A percentile compares a stretch with the other conserved stretches of the same genome.
Evolutionary conservation across 1,140 invertebrate genomes (phyloP).

Genomic region (Daktulosphaira vitifoliae): DNA sequence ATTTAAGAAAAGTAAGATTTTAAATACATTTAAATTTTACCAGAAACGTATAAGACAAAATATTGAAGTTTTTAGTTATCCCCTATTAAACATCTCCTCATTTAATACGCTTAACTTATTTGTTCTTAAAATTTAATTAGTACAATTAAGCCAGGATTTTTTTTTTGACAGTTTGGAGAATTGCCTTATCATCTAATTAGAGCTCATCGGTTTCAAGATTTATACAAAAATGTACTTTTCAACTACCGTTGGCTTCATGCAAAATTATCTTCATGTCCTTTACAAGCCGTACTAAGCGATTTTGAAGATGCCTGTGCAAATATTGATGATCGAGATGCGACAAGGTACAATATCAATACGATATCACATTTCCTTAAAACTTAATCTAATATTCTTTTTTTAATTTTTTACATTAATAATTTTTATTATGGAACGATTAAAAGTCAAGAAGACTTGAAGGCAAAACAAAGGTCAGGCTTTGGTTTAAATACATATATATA

Average conservation of each 20-base stretch:
- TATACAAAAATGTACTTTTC: conserved; percentile 89
- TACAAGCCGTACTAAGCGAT: conserved; percentile 88
- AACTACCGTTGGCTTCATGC: conserved; percentile 97
- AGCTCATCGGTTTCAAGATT: conserved; percentile 80
- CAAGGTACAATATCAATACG: conserved; percentile 51
- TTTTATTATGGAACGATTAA: background rate
- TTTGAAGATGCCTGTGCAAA: conserved; percentile 88
- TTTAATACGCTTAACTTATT: too few species aligned
- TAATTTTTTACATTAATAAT: background rate
- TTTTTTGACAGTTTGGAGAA: conserved; percentile 95
- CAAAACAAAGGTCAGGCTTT: conserved; percentile 25
- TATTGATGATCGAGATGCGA: conserved; percentile 74
- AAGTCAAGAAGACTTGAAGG: conserved; percentile 12
- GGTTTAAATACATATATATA: background rate
- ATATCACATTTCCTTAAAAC: background rate
- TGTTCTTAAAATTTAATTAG: too few species aligned
- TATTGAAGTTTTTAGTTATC: too few species aligned
- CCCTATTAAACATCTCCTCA: too few species aligned
- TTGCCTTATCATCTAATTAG: conserved; percentile 88
- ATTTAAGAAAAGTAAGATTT: conserved; percentile 77
- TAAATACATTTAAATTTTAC: too few species aligned
- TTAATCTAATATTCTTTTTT: too few species aligned
- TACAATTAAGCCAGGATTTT: too few species aligned
- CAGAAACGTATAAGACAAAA: too few species aligned
- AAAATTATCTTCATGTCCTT: conserved; percentile 86